Percentiles rank a stretch among this genome's conserved stretches.
phyloP scores from a whole-genome alignment of 2,113 vertebrate species.

The Cyanistes caeruleus region DNA sequence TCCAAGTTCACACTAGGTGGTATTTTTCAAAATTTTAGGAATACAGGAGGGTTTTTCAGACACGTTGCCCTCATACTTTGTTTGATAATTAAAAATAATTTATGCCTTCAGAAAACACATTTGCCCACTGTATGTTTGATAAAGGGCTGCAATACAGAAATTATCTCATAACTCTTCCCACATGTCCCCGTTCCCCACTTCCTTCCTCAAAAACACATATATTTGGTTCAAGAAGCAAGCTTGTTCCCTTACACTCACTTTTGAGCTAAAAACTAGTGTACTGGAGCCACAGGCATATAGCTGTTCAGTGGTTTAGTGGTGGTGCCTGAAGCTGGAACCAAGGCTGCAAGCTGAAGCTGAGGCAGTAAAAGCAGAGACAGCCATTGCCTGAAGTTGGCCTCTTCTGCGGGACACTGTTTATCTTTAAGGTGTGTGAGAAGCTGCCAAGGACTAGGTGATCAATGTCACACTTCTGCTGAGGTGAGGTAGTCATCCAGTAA shows the following conservation, averaged over 20 bases:
- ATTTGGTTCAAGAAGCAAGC: not conserved
- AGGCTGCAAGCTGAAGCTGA: not conserved
- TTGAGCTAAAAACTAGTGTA: not conserved
- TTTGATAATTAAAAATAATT: not conserved
- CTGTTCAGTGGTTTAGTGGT: not conserved
- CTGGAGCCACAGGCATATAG: not conserved
- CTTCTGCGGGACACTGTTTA: not conserved
- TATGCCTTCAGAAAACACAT: not conserved
- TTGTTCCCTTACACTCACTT: not conserved
- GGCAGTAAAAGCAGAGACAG: not conserved
- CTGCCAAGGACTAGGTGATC: not conserved
- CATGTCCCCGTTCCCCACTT: fast-evolving
- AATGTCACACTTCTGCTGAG: not conserved
- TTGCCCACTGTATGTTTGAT: not conserved
- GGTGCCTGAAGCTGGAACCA: not conserved
- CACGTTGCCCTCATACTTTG: not conserved
- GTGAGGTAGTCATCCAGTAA: not conserved
- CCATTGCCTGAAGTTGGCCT: not conserved
- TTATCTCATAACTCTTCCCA: not conserved
- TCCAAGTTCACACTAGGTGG: not conserved
- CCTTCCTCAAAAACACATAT: not conserved
- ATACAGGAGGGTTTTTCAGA: not conserved
- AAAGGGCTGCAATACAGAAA: not conserved
- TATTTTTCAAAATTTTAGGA: not conserved
- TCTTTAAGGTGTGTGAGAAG: not conserved